Base-by-base conservation (phyloP, 2,797 vertebrate species). In the Crenuchus spilurus region DNA sequence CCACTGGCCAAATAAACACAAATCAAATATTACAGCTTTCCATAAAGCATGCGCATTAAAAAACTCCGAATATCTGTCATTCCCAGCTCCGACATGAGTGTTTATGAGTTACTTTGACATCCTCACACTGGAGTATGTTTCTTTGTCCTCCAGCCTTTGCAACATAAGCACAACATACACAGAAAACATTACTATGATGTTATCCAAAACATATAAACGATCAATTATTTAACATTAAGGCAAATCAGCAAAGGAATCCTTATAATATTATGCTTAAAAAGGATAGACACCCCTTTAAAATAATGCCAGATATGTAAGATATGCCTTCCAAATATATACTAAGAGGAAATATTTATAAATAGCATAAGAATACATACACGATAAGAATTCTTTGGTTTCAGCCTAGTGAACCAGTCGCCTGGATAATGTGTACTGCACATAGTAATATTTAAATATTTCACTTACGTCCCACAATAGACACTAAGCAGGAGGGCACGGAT, bases 371-470 rank as follows among this genome's bases (percentile, higher is more conserved):
- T 35, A 54, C 16, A 75, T 60, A 33, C 65, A 49, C 39, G 22
- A 75, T 46, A n/a, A 46, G 14, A 64, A 69, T 48, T 82, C 81
- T 82, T 78, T 80, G 75, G 78, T 78, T 71, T 80, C 35, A 68
- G 24, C 39, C 10, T 2, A 22, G 39, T 9, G 35, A 76, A 74
- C 42, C 42, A 52, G 7, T 7, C 13, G 58, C 62, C 22, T 52
- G 20, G 22, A 63, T 63, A 10, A 44, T 44, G 42, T 30, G 1
- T 22, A 20, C 39, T 26, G 60, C 30, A n/a, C 16, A 20, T 14
- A 41, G 24, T 22, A 42, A 42, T n/a, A 46, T 74, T 65, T 66
- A 14, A 58, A 49, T 44, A 33, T 39, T 65, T 46, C 11, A 57
- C 20, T 49, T 48, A 10, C 30, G 30, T 22, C 24, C 26, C 30